These are phyloP conservation scores for Siderastrea radians DNA, from an alignment of 92 coral and sea anemone genomes.

Conservation along the genomic window DNA sequence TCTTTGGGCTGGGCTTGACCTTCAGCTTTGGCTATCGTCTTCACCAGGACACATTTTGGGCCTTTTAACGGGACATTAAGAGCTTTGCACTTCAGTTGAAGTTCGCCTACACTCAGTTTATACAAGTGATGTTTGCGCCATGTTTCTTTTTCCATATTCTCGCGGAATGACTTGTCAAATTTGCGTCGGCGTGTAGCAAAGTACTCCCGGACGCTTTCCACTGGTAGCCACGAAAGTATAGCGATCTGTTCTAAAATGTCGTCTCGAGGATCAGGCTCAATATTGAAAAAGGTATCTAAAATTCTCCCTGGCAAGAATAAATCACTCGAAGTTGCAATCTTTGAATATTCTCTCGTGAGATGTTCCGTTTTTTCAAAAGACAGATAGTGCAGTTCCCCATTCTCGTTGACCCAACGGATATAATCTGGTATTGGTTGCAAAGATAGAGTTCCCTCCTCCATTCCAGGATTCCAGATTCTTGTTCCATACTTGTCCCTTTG, in stretches of 20 bases:
- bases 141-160: constrained; percentile 54
- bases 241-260: constrained; percentile 36
- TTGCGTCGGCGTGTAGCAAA: neutral
- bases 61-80: too few relatives aligned
- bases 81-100: neutral
- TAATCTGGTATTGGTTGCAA: constrained; percentile 50
- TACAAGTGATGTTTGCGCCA: constrained; percentile 65
- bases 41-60: too few relatives aligned
- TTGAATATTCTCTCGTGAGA: neutral
- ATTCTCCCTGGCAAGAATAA: constrained; percentile 63
- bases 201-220: constrained; percentile 17
- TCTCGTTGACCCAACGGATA: constrained; percentile 31
- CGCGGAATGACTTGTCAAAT: constrained; percentile 55
- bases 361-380: constrained; percentile 48
- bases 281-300: constrained; percentile 40
- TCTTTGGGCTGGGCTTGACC: too few relatives aligned
- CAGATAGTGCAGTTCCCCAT: constrained; percentile 67
- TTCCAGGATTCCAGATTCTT: neutral
- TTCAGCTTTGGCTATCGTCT: too few relatives aligned
- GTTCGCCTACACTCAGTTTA: constrained; percentile 4
- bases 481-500: constrained; percentile 49
- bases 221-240: constrained; percentile 30
- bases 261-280: constrained; percentile 58
- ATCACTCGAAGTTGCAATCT: neutral
- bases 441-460: neutral